phyloP scores from a whole-genome alignment of 2,113 vertebrate species.

The Chrysemys picta region DNA sequence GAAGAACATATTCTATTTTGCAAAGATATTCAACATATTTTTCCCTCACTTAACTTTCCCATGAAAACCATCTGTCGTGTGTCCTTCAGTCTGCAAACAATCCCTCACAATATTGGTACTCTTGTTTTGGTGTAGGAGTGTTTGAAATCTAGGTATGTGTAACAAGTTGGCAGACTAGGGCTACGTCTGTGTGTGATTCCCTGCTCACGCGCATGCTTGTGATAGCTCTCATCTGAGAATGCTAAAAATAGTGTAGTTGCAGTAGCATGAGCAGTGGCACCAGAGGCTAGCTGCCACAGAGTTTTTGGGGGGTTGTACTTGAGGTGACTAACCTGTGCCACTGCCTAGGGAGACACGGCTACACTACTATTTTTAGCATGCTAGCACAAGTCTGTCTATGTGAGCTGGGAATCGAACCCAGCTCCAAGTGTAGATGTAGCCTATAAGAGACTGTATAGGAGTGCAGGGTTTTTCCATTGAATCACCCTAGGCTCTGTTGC shows the following conservation, averaged over 20 bases:
- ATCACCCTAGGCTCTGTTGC: not conserved
- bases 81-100: not conserved
- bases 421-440: no score
- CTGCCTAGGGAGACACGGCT: no score
- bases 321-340: not conserved
- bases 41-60: not conserved
- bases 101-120: not conserved
- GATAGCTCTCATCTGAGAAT: not conserved
- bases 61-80: rapidly evolving
- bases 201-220: not conserved
- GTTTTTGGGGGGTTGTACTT: not conserved
- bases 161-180: not conserved
- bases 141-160: not conserved
- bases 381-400: no score
- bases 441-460: no score
- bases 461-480: not conserved
- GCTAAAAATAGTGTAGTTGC: not conserved
- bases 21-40: not conserved
- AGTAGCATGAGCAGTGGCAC: not conserved
- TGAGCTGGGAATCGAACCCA: no score
- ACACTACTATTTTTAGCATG: no score
- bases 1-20: not conserved
- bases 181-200: not conserved
- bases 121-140: not conserved
- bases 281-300: not conserved